These are phyloP conservation scores for Etia nguti DNA, from an alignment of 2,113 vertebrate genomes.

Conservation along the genomic window DNA sequence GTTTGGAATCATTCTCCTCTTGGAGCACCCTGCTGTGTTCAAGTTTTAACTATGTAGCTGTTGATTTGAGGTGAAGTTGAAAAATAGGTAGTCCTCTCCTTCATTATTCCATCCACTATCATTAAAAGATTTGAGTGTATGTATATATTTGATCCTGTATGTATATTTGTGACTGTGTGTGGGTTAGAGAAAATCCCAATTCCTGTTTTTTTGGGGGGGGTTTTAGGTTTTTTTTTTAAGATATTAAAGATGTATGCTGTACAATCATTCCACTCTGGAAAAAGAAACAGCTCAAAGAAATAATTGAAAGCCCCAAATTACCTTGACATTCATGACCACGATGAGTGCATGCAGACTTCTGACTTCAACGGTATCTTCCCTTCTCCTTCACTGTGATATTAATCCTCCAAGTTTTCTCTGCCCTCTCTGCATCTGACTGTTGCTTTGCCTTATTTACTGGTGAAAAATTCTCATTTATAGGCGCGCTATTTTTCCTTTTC, in stretches of 20 bases:
- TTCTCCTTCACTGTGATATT: background rate
- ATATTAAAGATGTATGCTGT: fast-evolving
- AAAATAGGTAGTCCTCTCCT: fast-evolving
- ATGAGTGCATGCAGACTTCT: fast-evolving
- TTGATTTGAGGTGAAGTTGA: background rate
- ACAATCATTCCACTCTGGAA: background rate
- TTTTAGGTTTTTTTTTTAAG: too few species aligned
- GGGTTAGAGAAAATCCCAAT: background rate
- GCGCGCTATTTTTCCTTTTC: background rate
- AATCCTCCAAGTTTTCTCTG: fast-evolving
- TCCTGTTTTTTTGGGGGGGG: background rate
- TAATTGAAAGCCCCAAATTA: fast-evolving
- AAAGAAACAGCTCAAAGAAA: background rate
- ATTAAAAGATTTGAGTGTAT: background rate
- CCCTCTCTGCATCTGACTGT: background rate
- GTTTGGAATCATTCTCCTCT: fast-evolving
- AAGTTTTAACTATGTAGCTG: background rate
- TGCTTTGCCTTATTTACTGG: fast-evolving
- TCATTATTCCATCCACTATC: background rate
- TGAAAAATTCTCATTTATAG: background rate
- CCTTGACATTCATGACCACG: background rate
- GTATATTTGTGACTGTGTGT: background rate
- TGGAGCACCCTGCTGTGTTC: background rate
- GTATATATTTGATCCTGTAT: background rate
- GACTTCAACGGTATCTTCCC: background rate